Base-by-base conservation (phyloP, 2,113 vertebrate genomes). In the Campylorhamphus procurvoides region DNA sequence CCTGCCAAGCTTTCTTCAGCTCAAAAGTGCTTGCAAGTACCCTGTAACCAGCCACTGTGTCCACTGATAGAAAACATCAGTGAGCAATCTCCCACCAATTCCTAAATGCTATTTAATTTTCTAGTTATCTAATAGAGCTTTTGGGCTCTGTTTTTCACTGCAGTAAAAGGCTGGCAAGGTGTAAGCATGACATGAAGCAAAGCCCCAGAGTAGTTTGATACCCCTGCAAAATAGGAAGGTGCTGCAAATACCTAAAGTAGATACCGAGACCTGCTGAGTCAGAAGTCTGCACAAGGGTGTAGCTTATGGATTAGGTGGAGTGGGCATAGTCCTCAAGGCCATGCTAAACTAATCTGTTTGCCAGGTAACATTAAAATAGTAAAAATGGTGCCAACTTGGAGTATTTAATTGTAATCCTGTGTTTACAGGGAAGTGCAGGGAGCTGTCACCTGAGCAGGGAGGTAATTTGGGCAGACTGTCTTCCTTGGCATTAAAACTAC, bases 201-300 rank as follows among this genome's bases (percentile, higher is more conserved):
- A 56, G 14, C 14, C 28, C 19, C 9, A 4, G 33, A 72, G 74
- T 20, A 56, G 25, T 79, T 71, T 52, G 64, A 37, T 29, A 49
- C 9, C n/a, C 33, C 27, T 87, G 56, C 25, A 82, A 24, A 56
- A 60, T 7, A 73, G 44, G 40, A 79, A 35, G 53, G 8, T 53
- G 10, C 53, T 84, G 39, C 27, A 79, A 44, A 52, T 78, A 82
- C 35, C 29, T 76, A 0, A 62, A 62, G 50, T 6, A 58, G 71
- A 29, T 67, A 12, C 11, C 9, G 9, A 19, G 40, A 35, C 39
- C 27, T 74, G 16, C 69, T 63, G 69, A 24, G 20, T 87, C 3
- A 0, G 24, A 69, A 68, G 14, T 27, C 69, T 66, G 33, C 4
- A 0, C 4, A 0, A 40, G 18, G 40, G 31, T n/a, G 9, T 56